These are phyloP conservation scores for Takifugu bimaculatus DNA, from an alignment of 2,113 vertebrate species.

Conservation along the genomic window DNA sequence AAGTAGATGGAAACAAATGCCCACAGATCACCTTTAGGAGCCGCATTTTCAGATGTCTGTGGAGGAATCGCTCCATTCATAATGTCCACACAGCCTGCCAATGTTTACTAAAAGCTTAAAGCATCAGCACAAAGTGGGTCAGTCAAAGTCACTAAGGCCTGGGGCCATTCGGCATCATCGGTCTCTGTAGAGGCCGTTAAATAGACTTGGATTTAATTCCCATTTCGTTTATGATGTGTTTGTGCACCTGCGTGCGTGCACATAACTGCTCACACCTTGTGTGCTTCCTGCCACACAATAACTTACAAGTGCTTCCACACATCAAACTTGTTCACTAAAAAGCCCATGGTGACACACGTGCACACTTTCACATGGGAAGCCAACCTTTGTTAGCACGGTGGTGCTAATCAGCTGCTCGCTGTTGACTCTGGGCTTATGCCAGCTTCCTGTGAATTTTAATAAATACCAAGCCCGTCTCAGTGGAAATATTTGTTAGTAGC, in stretches of 20 bases:
- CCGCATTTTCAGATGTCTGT: neutral
- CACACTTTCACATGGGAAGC: neutral
- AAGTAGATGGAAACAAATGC: too few species aligned
- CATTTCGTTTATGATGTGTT: slow-evolving; percentile 1
- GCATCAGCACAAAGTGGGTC: slow-evolving; percentile 19
- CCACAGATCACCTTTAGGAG: neutral
- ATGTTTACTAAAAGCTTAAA: slow-evolving; percentile 17
- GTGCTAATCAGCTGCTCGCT: neutral
- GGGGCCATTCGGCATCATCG: slow-evolving; percentile 15
- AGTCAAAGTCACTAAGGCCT: slow-evolving; percentile 19
- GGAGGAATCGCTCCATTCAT: neutral
- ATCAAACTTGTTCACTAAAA: neutral
- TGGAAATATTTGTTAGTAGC: neutral
- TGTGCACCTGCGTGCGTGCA: neutral
- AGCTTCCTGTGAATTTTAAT: slow-evolving; percentile 1
- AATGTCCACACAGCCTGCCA: neutral
- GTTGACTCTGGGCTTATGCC: neutral
- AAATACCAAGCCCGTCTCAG: neutral
- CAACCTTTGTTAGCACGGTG: neutral
- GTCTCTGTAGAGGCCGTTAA: slow-evolving; percentile 1
- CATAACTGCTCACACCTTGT: neutral
- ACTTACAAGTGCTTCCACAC: neutral
- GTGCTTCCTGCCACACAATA: neutral
- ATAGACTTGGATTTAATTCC: slow-evolving; percentile 23
- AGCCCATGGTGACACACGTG: neutral